These are phyloP conservation scores for Fragum whitleyi DNA, from an alignment of 2,888 invertebrate genomes.

Conservation along the genomic window DNA sequence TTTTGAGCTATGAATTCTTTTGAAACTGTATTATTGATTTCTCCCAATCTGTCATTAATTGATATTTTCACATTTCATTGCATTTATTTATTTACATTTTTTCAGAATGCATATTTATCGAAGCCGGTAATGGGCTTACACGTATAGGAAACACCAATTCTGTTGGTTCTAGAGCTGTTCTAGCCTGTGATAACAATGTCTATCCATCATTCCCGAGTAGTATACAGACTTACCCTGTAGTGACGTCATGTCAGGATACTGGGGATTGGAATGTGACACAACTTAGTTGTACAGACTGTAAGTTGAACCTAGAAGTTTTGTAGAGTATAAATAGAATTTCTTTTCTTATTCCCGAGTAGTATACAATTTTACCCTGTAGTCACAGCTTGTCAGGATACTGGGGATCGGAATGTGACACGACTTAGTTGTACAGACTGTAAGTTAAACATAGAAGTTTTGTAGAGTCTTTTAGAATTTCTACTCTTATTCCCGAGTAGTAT, in stretches of 20 bases:
- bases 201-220: neutral
- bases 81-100: no score
- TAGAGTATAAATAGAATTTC: neutral
- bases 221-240: neutral
- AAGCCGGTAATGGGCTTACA: neutral
- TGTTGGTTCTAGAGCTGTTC: neutral
- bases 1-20: no score
- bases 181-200: neutral
- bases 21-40: no score
- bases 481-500: neutral
- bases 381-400: neutral
- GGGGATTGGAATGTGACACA: neutral
- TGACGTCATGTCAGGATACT: neutral
- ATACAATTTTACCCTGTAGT: neutral
- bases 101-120: neutral
- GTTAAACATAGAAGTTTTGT: neutral
- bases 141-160: neutral
- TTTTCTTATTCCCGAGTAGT: neutral
- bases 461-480: neutral
- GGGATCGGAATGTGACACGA: neutral
- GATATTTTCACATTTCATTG: no score
- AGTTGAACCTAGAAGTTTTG: neutral
- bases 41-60: no score
- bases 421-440: neutral
- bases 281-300: conserved; percentile 2